phyloP scores from a whole-genome alignment of 2,888 invertebrate species.

The Scaptomyza reducta region DNA sequence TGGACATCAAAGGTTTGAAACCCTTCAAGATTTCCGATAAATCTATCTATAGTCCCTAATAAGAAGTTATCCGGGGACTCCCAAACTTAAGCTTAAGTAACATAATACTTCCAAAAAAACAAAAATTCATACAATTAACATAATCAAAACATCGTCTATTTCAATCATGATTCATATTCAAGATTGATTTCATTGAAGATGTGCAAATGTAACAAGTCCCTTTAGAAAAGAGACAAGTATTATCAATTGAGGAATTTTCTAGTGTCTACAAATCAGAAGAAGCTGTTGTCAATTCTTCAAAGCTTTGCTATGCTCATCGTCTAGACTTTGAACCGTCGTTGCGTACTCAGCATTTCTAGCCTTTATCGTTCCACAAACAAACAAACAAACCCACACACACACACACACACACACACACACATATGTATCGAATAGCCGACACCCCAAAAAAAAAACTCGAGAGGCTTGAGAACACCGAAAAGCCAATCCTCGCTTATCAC shows the following conservation, averaged over 20 bases:
- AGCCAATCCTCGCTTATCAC: constrained; percentile 43
- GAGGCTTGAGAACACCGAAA: constrained; percentile 9
- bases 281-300: neutral
- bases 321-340: constrained; percentile 62
- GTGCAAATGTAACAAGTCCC: neutral
- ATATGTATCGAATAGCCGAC: neutral
- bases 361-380: neutral
- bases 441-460: constrained; percentile 2
- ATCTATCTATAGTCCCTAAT: no score
- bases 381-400: neutral
- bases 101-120: no score
- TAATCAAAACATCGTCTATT: no score
- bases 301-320: constrained; percentile 42
- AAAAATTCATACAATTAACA: no score
- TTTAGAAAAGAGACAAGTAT: neutral
- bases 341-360: constrained; percentile 25
- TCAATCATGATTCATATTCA: neutral
- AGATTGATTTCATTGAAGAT: neutral
- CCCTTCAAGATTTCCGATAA: no score
- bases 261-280: neutral
- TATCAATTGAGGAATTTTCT: neutral
- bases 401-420: neutral
- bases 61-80: no score
- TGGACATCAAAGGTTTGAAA: no score
- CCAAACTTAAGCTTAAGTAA: no score